Evolutionary conservation across 2,113 vertebrate species (phyloP).

Genomic region (Camelus bactrianus): DNA sequence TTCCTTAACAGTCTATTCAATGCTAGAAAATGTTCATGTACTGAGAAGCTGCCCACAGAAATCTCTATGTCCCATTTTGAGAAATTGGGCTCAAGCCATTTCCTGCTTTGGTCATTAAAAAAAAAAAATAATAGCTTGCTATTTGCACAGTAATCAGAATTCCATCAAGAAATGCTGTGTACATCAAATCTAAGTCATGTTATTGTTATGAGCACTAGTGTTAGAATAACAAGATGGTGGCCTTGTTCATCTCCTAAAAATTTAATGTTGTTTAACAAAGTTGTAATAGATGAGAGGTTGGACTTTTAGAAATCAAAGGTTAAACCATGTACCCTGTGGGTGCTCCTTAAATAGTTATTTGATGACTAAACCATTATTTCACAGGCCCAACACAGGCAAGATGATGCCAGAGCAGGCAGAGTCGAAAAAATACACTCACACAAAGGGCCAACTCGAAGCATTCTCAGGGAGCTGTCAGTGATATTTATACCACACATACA

Average conservation of each 20-base stretch:
- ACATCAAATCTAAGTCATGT: conserved; percentile 46
- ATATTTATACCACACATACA: background rate
- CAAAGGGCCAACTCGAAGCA: background rate
- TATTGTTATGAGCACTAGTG: conserved; percentile 45
- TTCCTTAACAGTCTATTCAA: background rate
- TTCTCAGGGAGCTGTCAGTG: conserved; percentile 9
- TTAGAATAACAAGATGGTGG: conserved; percentile 62
- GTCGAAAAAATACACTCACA: background rate
- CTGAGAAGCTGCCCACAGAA: conserved; percentile 3
- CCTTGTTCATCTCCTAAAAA: conserved; percentile 61
- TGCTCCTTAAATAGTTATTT: conserved; percentile 41
- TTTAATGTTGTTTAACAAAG: conserved; percentile 49
- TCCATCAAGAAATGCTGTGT: conserved; percentile 55
- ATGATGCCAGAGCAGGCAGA: background rate
- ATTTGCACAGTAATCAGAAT: conserved; percentile 71
- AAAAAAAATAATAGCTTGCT: conserved; percentile 60
- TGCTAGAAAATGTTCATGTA: conserved; percentile 14
- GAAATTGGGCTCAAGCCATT: conserved; percentile 47
- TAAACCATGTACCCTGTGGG: conserved; percentile 17
- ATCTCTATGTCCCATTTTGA: conserved; percentile 35
- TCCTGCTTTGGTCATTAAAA: conserved; percentile 70
- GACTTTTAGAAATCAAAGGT: conserved; percentile 39
- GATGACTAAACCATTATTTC: conserved; percentile 57
- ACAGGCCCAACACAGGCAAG: background rate
- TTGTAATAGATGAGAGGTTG: conserved; percentile 12